Percentiles rank a stretch among this genome's conserved stretches.
These are phyloP conservation scores for Cynocephalus volans DNA, from an alignment of 2,113 vertebrate genomes.

Conservation along the genomic window DNA sequence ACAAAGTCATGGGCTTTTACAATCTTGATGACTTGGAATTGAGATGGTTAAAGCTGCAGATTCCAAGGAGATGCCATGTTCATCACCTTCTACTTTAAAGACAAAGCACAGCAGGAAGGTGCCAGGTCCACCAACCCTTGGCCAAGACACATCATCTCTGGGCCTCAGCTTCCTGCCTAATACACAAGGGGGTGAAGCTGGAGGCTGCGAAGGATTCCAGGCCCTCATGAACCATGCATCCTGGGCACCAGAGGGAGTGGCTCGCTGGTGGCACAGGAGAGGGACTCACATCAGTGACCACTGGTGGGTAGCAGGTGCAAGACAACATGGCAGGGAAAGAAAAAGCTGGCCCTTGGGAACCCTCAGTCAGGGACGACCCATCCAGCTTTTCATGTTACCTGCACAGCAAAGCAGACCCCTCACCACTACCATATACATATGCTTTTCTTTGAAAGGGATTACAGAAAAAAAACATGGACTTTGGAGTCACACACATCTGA, in stretches of 20 bases:
- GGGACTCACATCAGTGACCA: no score
- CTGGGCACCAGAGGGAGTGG: not conserved
- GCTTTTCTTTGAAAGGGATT: not conserved
- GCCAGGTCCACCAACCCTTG: not conserved
- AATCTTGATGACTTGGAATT: not conserved
- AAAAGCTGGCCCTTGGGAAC: not conserved
- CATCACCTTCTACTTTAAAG: no score
- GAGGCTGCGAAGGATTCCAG: not conserved
- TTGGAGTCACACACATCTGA: not conserved
- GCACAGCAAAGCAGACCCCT: not conserved
- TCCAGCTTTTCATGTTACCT: not conserved
- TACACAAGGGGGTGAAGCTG: not conserved
- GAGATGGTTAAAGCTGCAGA: not conserved
- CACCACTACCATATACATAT: fast-evolving
- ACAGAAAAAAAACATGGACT: not conserved
- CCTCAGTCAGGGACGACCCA: no score
- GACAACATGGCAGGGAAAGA: not conserved
- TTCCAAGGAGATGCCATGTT: not conserved
- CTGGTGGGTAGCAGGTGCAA: no score
- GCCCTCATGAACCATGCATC: fast-evolving
- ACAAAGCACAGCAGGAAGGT: not conserved
- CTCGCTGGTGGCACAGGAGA: not conserved
- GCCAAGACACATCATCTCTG: no score
- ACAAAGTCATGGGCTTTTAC: not conserved
- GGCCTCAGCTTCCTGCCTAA: not conserved